These are phyloP conservation scores for Tribolium freemani DNA, from an alignment of 2,888 invertebrate species.

Conservation along the genomic window DNA sequence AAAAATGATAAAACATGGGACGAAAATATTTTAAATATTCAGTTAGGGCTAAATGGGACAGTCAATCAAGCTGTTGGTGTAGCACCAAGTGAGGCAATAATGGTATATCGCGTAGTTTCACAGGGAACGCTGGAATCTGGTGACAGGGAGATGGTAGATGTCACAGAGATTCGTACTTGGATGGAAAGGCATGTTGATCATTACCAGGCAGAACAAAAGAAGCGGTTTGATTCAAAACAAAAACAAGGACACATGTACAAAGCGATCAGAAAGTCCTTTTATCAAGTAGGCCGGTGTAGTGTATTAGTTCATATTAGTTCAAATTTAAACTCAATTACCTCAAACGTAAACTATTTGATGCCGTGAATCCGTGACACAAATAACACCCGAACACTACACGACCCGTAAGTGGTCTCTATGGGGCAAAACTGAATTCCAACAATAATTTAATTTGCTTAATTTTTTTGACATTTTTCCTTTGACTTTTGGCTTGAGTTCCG, in stretches of 20 bases:
- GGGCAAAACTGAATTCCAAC: too few relatives aligned
- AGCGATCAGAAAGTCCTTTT: too few relatives aligned
- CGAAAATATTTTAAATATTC: slow-evolving; percentile 26
- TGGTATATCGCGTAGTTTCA: slow-evolving; percentile 43
- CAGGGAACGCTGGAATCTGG: background rate
- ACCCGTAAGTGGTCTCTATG: too few relatives aligned
- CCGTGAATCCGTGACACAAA: too few relatives aligned
- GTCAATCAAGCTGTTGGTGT: slow-evolving; percentile 39
- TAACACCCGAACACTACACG: too few relatives aligned
- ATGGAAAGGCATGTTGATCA: background rate
- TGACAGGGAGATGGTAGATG: slow-evolving; percentile 22
- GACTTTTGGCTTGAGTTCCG: too few relatives aligned
- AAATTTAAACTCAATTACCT: too few relatives aligned
- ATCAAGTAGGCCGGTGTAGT: too few relatives aligned
- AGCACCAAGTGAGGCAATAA: slow-evolving; percentile 43
- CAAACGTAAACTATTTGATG: too few relatives aligned
- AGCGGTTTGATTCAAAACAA: background rate
- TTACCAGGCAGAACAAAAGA: background rate
- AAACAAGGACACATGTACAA: background rate
- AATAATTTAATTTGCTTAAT: too few relatives aligned
- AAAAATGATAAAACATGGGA: slow-evolving; percentile 28
- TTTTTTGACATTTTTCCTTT: too few relatives aligned
- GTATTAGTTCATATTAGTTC: too few relatives aligned
- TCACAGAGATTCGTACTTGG: slow-evolving; percentile 24
- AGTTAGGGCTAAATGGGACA: slow-evolving; percentile 37